These are phyloP conservation scores for Dermatemys mawii DNA, from an alignment of 2,113 vertebrate species.

Conservation along the genomic window DNA sequence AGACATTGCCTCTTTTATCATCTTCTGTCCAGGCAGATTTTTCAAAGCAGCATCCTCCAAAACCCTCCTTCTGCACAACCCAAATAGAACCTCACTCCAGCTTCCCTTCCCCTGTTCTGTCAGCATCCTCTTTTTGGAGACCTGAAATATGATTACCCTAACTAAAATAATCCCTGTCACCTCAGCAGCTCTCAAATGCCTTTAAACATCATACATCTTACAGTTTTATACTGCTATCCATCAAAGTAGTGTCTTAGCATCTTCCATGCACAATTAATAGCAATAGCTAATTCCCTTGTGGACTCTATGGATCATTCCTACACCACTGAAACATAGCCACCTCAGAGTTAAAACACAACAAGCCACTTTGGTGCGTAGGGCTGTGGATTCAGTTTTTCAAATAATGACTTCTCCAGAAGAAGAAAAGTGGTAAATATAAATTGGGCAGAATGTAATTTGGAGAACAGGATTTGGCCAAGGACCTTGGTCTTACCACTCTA, in stretches of 20 bases:
- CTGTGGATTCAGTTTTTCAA: background rate
- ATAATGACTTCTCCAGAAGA: background rate
- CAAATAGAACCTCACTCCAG: too few relatives aligned
- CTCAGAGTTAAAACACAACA: background rate
- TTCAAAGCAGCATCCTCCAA: too few relatives aligned
- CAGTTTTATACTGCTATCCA: background rate
- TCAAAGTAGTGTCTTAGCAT: background rate
- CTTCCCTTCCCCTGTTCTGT: too few relatives aligned
- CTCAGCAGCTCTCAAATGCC: background rate
- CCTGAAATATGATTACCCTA: too few relatives aligned
- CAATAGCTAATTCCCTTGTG: background rate
- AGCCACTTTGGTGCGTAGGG: background rate
- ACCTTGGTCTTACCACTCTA: background rate
- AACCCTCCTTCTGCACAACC: too few relatives aligned
- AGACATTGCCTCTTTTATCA: too few relatives aligned
- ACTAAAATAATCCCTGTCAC: background rate
- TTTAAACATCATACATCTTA: background rate
- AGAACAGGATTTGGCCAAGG: background rate
- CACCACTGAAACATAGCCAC: background rate
- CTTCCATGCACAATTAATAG: background rate
- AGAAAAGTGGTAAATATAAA: accelerated
- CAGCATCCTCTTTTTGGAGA: too few relatives aligned
- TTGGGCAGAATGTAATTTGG: accelerated
- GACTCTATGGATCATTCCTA: background rate
- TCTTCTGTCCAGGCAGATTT: too few relatives aligned